Percentiles rank a stretch among this genome's conserved stretches.
These are phyloP conservation scores for Lethenteron reissneri DNA, from an alignment of 2,113 vertebrate species.

Conservation along the genomic window DNA sequence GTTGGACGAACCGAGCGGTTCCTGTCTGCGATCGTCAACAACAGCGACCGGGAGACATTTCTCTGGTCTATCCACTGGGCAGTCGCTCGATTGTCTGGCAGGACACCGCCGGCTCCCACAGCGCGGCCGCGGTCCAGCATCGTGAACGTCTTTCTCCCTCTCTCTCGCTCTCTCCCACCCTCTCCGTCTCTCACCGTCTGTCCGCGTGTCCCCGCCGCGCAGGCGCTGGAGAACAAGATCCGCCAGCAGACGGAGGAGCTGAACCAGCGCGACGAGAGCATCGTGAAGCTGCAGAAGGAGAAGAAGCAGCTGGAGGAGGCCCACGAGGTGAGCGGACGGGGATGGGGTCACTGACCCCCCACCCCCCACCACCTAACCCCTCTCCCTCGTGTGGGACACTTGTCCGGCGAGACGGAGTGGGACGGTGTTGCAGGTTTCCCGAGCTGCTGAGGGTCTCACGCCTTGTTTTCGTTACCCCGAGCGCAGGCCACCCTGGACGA, in stretches of 20 bases:
- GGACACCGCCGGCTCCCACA: too few species aligned
- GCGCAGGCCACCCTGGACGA: slow-evolving; percentile 23
- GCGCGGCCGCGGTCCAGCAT: too few species aligned
- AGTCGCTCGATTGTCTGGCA: too few species aligned
- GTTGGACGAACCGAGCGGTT: too few species aligned
- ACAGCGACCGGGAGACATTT: too few species aligned
- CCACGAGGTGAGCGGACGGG: slow-evolving; percentile 16
- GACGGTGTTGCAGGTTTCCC: background rate
- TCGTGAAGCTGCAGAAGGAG: slow-evolving; percentile 19
- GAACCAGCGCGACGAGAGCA: slow-evolving; percentile 15
- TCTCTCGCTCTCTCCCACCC: too few species aligned
- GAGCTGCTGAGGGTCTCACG: background rate
- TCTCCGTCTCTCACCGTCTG: too few species aligned
- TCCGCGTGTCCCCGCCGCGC: too few species aligned
- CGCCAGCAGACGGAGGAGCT: slow-evolving; percentile 16
- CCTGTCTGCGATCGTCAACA: too few species aligned
- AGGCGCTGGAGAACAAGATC: slow-evolving; percentile 19
- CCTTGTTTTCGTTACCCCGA: too few species aligned
- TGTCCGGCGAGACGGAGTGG: background rate
- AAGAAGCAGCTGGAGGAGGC: slow-evolving; percentile 18
- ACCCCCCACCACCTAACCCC: slow-evolving; percentile 8
- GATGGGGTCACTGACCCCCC: background rate
- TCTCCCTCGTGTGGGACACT: background rate
- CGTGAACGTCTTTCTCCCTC: too few species aligned
- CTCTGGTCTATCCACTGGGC: too few species aligned